Percentiles rank a stretch among this genome's conserved stretches.
These are phyloP conservation scores for Mantis religiosa DNA, from an alignment of 2,888 invertebrate genomes.

Conservation along the genomic window DNA sequence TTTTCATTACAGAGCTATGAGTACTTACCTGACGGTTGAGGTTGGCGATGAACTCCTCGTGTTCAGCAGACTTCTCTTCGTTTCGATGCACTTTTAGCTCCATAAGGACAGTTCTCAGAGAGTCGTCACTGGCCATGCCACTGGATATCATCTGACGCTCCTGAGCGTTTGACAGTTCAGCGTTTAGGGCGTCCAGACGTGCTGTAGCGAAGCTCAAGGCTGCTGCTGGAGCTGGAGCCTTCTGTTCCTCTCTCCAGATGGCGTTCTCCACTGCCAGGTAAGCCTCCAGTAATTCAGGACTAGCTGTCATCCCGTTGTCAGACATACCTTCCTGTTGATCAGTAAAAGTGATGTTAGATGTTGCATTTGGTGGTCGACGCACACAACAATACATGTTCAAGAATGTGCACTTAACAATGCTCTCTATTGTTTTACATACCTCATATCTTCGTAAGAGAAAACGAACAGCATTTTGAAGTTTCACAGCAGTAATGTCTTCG, in stretches of 20 bases:
- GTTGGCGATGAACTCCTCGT: slow-evolving; percentile 56
- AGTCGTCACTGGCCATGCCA: not conserved
- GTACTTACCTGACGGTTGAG: slow-evolving; percentile 51
- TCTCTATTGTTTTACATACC: no score
- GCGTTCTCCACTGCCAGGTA: slow-evolving; percentile 36
- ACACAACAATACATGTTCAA: no score
- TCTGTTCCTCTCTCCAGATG: slow-evolving; percentile 37
- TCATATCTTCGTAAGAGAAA: no score
- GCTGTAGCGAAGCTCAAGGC: slow-evolving; percentile 36
- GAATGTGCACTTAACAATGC: no score
- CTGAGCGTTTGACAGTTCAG: slow-evolving; percentile 27
- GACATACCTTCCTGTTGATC: not conserved
- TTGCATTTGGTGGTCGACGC: no score
- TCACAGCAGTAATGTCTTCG: no score
- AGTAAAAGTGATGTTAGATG: not conserved
- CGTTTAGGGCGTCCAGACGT: slow-evolving; percentile 34
- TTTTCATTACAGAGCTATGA: not conserved
- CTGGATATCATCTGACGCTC: slow-evolving; percentile 6
- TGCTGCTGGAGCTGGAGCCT: slow-evolving; percentile 38
- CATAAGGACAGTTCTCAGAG: slow-evolving; percentile 13
- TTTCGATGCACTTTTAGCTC: slow-evolving; percentile 24
- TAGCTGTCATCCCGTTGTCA: not conserved
- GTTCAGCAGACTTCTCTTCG: slow-evolving; percentile 48
- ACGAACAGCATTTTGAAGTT: no score
- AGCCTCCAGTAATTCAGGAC: slow-evolving; percentile 34